Evolutionary conservation across 2,113 vertebrate species (phyloP), one percentile per base, ranked within the genome.

Genomic region (Microcebus ravelobensis): DNA sequence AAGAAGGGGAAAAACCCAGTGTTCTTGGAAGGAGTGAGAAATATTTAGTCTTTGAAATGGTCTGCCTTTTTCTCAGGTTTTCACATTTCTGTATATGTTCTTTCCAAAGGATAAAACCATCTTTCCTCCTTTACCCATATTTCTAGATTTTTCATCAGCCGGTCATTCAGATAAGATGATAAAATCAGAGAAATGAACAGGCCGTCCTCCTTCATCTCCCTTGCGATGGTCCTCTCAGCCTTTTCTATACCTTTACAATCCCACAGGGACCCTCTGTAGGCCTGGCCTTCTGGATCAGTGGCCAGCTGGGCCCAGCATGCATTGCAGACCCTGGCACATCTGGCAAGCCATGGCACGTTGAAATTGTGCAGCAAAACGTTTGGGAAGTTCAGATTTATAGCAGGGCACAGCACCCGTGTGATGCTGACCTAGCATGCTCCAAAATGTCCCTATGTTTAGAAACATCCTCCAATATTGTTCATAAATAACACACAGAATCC

Each of bases 41-140:
- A 83, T 52, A 83, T 27, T 80, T 86, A 83, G 63, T 34, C 59
- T 90, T 87, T 91, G 74, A 87, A 91, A 91, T 52, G 57, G 73
- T 83, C 87, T 92, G n/a, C 48, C 74, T 94, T 95, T 95, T 87
- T 25, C 42, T 89, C 70, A 94, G 50, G n/a, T 93, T 95, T 96
- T 90, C 67, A 81, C 34, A 45, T 81, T 90, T 95, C 34, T 87
- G 6, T 50, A 34, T 68, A 31, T 90, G 90, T 76, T 87, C 86
- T 94, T 96, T 91, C 90, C 57, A 96, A 90, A 93, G 50, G 36
- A 55, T 23, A 81, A 93, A 86, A 77, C 50, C 68, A 84, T 91
- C 85, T 96, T 29, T 15, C 87, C 34, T 59, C 29, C 23, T 31
- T 81, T 94, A 31, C 83, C 31, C 65, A 87, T 89, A 95, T 94